Base-by-base conservation (phyloP, 53 echinoderm and acorn worm species). In the Luidia sarsii region DNA sequence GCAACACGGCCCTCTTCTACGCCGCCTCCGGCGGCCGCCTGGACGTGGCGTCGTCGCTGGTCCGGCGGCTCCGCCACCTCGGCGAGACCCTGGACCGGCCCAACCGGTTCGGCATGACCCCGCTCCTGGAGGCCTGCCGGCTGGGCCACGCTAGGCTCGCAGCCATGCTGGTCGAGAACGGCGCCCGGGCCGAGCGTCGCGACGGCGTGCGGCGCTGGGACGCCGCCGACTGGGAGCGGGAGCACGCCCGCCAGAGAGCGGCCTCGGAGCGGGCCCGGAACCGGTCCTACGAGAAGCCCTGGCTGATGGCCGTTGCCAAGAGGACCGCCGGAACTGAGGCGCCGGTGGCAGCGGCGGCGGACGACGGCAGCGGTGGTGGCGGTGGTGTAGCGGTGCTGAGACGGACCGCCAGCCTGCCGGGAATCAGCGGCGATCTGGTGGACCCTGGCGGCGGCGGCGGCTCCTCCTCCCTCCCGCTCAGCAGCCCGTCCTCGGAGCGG, bases 1-100 rank as follows among this genome's bases (percentile, higher is more conserved):
- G 95, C 5, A 95, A 95, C 74, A 87, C 92, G 23, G 92, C 95
- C 3, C 71, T 95, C 33, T 89, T 92, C 34, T 92, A 95, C 73
- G 95, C 95, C n/a, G 87, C 90, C 3, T 80, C 90, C 3, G 36
- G 80, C 33, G 95, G 95, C 1, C 61, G 85, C 13, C 50, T 37
- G 18, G 87, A 87, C 9, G 74, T 84, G 11, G 89, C 89, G 48
- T 45, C 70, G 7, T 65, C 56, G 0, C 14, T 95, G 72, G 70
- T 95, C 15, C 60, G 52, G 57, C 82, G 38, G 35, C 36, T 92
- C 9, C 67, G 71, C 39, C 81, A 87, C 65, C 89, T 89, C 32
- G 83, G 87, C 11, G 72, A 87, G 27, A 53, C 87, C 3, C 43
- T 92, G 18, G 92, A 95, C 38, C 57, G 50, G n/a, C 22, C 89